Evolutionary conservation across 2,797 vertebrate genomes (phyloP).

Genomic region (Myotis myotis): DNA sequence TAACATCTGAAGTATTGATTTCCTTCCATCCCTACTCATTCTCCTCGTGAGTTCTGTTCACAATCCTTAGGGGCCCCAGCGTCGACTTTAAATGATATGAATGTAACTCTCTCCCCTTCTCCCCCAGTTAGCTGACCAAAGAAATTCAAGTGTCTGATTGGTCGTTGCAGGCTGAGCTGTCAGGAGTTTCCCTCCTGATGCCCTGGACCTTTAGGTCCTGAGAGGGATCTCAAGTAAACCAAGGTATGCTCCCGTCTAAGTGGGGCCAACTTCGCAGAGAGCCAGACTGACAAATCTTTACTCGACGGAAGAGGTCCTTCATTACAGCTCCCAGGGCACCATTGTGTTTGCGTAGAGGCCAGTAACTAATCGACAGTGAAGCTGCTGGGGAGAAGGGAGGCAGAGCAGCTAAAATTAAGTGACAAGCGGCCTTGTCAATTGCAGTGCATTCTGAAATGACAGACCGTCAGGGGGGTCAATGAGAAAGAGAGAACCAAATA

Average conservation of each 20-base stretch:
- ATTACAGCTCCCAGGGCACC: not conserved
- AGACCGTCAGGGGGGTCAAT: not conserved
- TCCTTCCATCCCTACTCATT: not conserved
- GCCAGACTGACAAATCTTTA: not conserved
- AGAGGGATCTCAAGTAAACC: not conserved
- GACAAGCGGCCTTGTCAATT: not conserved
- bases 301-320: not conserved
- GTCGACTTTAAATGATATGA: not conserved
- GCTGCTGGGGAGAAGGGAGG: not conserved
- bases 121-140: not conserved
- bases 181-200: not conserved
- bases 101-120: not conserved
- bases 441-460: slow-evolving; percentile 34
- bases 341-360: not conserved
- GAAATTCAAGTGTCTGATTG: not conserved
- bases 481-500: slow-evolving; percentile 31
- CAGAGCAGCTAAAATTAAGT: not conserved
- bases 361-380: slow-evolving; percentile 40
- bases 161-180: not conserved
- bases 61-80: not conserved
- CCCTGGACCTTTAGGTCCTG: not conserved
- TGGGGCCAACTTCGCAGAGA: not conserved
- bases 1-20: not conserved
- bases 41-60: not conserved
- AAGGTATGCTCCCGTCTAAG: not conserved